Conservation (phyloP, 1,140 invertebrate genomes). For the Tetragonula clypearis region DNA sequence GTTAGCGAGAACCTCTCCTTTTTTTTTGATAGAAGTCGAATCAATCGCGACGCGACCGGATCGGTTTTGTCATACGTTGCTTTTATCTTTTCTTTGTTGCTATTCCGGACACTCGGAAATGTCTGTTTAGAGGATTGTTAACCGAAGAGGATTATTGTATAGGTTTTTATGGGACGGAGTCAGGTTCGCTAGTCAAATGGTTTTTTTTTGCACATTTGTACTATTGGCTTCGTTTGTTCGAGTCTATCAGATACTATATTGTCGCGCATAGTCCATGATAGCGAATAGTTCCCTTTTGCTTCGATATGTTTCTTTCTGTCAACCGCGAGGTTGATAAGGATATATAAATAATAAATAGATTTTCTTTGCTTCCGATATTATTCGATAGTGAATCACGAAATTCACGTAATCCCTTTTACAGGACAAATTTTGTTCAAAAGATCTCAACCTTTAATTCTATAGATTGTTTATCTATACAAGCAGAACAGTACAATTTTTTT, state of each 20-base stretch:
- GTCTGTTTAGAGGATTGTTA: not conserved
- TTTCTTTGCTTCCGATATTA: no score
- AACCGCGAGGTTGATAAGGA: no score
- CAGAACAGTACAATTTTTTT: no score
- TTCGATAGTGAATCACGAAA: not conserved
- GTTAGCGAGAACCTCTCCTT: not conserved
- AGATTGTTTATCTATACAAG: no score
- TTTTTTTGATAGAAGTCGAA: not conserved
- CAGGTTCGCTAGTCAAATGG: not conserved
- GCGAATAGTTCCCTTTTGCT: not conserved
- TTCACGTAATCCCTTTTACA: not conserved
- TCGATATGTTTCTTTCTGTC: not conserved
- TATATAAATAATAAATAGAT: no score
- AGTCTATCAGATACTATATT: not conserved
- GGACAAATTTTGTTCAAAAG: not conserved
- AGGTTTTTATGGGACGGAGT: not conserved
- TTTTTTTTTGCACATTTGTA: not conserved
- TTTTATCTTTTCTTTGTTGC: no score
- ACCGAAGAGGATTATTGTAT: not conserved
- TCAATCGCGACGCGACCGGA: not conserved
- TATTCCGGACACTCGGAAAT: not conserved
- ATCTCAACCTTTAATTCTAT: not conserved
- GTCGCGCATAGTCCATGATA: not conserved
- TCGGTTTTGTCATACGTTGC: not conserved
- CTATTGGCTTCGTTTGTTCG: not conserved